These are phyloP conservation scores for Cosmia pyralina DNA, from an alignment of 2,888 invertebrate species.

Conservation along the genomic window DNA sequence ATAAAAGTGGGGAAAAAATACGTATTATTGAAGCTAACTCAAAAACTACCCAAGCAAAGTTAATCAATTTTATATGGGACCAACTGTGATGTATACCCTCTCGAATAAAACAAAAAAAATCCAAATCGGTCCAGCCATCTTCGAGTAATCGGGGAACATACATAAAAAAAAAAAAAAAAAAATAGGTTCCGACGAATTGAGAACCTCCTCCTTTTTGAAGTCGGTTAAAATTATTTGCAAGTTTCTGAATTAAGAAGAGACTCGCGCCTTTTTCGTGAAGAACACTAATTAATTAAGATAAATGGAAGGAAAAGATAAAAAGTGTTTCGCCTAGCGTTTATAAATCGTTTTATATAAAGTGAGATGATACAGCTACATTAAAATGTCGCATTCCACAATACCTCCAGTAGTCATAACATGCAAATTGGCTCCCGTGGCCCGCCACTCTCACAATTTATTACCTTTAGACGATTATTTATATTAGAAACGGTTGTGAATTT, in stretches of 20 bases:
- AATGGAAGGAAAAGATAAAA: conserved; percentile 53
- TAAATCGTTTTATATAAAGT: conserved; percentile 35
- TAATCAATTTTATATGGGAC: too few relatives aligned
- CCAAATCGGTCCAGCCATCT: too few relatives aligned
- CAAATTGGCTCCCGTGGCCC: conserved; percentile 40
- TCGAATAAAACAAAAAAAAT: too few relatives aligned
- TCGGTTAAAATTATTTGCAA: conserved; percentile 30
- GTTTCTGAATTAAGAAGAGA: conserved; percentile 20
- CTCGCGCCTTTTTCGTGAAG: conserved; percentile 17
- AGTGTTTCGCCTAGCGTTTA: conserved; percentile 22
- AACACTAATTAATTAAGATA: conserved; percentile 55
- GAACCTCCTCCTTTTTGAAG: too few relatives aligned
- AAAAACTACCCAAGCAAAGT: too few relatives aligned
- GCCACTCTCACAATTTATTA: conserved; percentile 32
- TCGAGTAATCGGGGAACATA: too few relatives aligned
- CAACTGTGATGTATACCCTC: too few relatives aligned
- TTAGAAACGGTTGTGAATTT: conserved; percentile 39
- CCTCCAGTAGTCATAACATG: conserved; percentile 45
- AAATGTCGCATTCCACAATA: conserved; percentile 36
- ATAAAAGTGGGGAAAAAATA: too few relatives aligned
- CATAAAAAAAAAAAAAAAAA: too few relatives aligned
- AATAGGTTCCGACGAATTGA: too few relatives aligned
- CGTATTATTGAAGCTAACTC: too few relatives aligned
- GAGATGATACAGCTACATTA: conserved; percentile 32
- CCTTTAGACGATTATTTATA: conserved; percentile 41